Evolutionary conservation across 2,113 vertebrate species (phyloP).

Genomic region (Psittacula cyanocephala): DNA sequence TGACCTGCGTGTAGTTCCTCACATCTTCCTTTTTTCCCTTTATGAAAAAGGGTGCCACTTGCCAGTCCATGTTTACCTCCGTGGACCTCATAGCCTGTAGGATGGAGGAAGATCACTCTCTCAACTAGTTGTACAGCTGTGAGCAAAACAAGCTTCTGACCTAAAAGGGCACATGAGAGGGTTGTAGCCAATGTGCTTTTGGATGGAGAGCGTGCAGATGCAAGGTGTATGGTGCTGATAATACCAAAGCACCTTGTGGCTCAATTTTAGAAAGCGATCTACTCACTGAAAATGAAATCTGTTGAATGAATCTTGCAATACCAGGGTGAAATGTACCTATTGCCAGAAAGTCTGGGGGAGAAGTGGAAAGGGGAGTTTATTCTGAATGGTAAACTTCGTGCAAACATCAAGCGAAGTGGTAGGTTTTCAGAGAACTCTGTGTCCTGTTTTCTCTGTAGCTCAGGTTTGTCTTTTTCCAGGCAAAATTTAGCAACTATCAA

Average conservation of each 20-base stretch:
- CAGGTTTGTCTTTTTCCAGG: not conserved
- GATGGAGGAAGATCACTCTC: not conserved
- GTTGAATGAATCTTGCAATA: not conserved
- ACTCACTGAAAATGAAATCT: not conserved
- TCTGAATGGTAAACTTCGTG: not conserved
- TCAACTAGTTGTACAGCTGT: not conserved
- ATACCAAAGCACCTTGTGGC: not conserved
- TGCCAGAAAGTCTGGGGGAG: not conserved
- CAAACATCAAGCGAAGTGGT: not conserved
- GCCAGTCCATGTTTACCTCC: fast-evolving
- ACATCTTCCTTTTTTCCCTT: not conserved
- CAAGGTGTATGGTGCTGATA: not conserved
- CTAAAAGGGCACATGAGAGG: not conserved
- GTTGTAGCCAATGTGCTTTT: not conserved
- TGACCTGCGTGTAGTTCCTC: not conserved
- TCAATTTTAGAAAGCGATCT: not conserved
- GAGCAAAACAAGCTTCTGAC: not conserved
- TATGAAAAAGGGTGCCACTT: not conserved
- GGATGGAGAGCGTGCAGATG: not conserved
- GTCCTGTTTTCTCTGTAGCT: not conserved
- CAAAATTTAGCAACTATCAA: not conserved
- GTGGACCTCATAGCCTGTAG: not conserved
- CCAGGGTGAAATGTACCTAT: not conserved
- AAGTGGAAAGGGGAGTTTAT: not conserved
- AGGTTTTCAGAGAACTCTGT: not conserved